Percentiles rank a stretch among this genome's conserved stretches.
Conservation (phyloP, 2,113 vertebrate genomes). For the Brachypteracias leptosomus region DNA sequence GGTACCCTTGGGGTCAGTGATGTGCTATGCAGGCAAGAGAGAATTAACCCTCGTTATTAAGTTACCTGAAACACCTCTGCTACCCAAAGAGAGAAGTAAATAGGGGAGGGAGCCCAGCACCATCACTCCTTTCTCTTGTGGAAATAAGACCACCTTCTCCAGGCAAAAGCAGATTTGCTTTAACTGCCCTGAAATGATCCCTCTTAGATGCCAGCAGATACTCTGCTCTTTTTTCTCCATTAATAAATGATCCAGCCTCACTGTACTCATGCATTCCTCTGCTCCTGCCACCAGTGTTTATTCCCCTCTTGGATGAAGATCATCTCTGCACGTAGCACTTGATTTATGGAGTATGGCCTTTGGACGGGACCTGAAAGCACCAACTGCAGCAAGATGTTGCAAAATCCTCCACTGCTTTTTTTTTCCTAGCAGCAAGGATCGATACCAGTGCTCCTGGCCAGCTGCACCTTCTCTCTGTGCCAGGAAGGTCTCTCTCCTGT, state of each 20-base stretch:
- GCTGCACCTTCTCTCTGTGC: not conserved
- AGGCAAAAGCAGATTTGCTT: not conserved
- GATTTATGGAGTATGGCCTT: not conserved
- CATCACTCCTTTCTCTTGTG: not conserved
- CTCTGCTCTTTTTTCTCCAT: accelerated
- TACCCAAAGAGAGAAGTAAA: not conserved
- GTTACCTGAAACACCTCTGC: not conserved
- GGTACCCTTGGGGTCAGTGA: not conserved
- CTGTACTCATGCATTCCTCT: not conserved
- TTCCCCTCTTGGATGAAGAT: not conserved
- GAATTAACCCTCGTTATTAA: accelerated
- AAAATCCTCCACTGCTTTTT: not conserved
- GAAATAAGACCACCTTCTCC: not conserved
- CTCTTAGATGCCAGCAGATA: not conserved
- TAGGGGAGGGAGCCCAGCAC: not conserved
- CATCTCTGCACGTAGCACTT: not conserved
- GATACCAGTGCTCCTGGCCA: not conserved
- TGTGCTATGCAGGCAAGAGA: not conserved
- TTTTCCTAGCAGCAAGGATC: not conserved
- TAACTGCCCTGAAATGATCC: not conserved
- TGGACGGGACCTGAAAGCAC: not conserved
- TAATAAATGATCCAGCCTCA: not conserved
- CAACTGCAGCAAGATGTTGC: not conserved
- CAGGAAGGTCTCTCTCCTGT: not conserved
- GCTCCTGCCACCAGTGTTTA: not conserved